These are phyloP conservation scores for Trypoxylus dichotomus DNA, from an alignment of 1,140 invertebrate genomes.

Conservation along the genomic window DNA sequence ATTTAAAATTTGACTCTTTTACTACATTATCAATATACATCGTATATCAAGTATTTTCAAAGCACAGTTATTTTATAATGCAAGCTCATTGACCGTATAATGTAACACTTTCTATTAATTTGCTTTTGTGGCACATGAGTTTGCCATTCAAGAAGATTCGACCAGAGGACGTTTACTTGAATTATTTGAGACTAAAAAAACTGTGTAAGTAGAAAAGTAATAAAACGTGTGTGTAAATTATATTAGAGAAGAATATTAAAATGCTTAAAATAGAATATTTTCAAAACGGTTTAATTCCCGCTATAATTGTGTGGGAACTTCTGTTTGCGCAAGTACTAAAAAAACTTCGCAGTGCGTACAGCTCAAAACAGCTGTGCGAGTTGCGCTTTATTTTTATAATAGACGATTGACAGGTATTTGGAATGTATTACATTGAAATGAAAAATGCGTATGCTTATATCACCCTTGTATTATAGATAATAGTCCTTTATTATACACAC, in stretches of 20 bases:
- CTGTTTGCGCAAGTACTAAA: slow-evolving; percentile 18
- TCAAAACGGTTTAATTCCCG: background rate
- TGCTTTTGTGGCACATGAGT: background rate
- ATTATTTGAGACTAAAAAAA: too few relatives aligned
- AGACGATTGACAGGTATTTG: slow-evolving; percentile 27
- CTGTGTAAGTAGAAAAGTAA: too few relatives aligned
- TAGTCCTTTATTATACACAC: background rate
- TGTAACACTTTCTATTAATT: background rate
- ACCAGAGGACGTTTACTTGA: too few relatives aligned
- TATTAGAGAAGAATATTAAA: too few relatives aligned
- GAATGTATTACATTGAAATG: background rate
- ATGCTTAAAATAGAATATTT: background rate
- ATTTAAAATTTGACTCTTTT: too few relatives aligned
- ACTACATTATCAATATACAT: too few relatives aligned
- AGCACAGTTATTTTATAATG: too few relatives aligned
- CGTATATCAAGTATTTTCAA: too few relatives aligned
- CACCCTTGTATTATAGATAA: background rate
- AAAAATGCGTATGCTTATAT: background rate
- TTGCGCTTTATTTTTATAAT: slow-evolving; percentile 18
- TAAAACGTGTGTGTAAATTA: too few relatives aligned
- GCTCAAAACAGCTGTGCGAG: slow-evolving; percentile 25
- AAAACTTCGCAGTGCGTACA: slow-evolving; percentile 27
- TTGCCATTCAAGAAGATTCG: background rate
- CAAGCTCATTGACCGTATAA: background rate
- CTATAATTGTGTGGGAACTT: background rate